These are phyloP conservation scores for Sciaenops ocellatus DNA, from an alignment of 2,797 vertebrate species.

Conservation along the genomic window DNA sequence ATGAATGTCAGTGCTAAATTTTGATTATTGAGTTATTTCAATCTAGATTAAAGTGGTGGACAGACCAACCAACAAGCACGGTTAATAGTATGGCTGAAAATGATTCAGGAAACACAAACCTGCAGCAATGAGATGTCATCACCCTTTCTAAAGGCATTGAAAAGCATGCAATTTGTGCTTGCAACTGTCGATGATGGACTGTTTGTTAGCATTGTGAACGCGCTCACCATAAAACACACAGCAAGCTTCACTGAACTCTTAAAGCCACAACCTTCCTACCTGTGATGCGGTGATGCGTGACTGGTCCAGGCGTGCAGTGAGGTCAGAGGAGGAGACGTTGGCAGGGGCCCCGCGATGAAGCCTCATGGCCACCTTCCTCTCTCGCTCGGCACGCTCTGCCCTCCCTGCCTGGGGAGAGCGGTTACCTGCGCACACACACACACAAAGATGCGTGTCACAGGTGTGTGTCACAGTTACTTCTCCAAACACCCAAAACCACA, in stretches of 20 bases:
- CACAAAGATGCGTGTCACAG: too few species aligned
- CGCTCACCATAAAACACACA: background rate
- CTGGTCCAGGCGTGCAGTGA: slow-evolving; percentile 94
- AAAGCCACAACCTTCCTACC: slow-evolving; percentile 75
- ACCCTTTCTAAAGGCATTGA: background rate
- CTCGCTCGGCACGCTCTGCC: slow-evolving; percentile 94
- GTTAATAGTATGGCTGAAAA: background rate
- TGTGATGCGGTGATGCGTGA: slow-evolving; percentile 96
- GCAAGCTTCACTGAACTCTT: background rate
- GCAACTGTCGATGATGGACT: background rate
- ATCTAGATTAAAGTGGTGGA: background rate
- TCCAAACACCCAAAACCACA: background rate
- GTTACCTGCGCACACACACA: slow-evolving; percentile 86
- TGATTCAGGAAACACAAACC: background rate
- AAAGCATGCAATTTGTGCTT: background rate
- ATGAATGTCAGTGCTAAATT: background rate
- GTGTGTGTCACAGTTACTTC: background rate
- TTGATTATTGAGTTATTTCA: background rate
- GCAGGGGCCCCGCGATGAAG: slow-evolving; percentile 96
- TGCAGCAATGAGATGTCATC: background rate
- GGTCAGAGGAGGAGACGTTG: slow-evolving; percentile 95
- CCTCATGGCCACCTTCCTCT: slow-evolving; percentile 98
- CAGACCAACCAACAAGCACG: background rate
- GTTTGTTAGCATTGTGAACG: background rate
- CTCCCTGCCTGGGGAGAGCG: slow-evolving; percentile 91